phyloP scores from a whole-genome alignment of 2,797 vertebrate genomes.

The Melanotaenia nigrans region DNA sequence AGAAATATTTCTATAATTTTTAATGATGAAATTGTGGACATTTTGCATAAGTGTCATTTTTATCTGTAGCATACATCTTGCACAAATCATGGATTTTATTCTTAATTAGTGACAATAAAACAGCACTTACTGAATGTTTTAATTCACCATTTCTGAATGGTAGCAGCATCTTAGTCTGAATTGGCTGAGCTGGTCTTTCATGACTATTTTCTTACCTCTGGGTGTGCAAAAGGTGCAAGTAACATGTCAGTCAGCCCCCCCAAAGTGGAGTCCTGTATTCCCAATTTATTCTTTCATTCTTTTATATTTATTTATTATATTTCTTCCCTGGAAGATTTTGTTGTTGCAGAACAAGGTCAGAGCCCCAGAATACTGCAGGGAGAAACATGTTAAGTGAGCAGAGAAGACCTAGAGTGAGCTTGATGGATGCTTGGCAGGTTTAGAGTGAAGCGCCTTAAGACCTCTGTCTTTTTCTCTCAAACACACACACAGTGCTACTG shows the following conservation, averaged over 20 bases:
- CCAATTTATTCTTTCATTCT: slow-evolving; percentile 2
- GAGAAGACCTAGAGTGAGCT: slow-evolving; percentile 48
- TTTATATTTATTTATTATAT: slow-evolving; percentile 19
- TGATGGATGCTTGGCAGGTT: slow-evolving; percentile 73
- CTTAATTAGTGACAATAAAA: background rate
- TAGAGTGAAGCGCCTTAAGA: slow-evolving; percentile 60
- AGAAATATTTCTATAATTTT: background rate
- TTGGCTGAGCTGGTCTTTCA: slow-evolving; percentile 7
- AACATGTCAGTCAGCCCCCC: slow-evolving; percentile 20
- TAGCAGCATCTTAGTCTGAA: slow-evolving; percentile 1
- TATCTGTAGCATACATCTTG: background rate
- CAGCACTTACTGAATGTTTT: background rate
- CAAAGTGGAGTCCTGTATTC: slow-evolving; percentile 25
- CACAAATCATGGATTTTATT: background rate
- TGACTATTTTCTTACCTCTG: slow-evolving; percentile 6
- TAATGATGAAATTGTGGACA: too few relatives aligned
- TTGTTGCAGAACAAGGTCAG: slow-evolving; percentile 58
- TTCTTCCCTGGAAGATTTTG: slow-evolving; percentile 40
- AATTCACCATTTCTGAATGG: slow-evolving; percentile 18
- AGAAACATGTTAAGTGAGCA: slow-evolving; percentile 52
- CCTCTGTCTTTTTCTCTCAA: slow-evolving; percentile 25
- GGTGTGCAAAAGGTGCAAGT: slow-evolving; percentile 12
- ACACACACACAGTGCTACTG: slow-evolving; percentile 35
- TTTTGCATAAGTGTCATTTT: background rate
- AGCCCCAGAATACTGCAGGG: slow-evolving; percentile 42